Base-by-base conservation (phyloP, 1,140 invertebrate species). In the Drosophila ogumai region DNA sequence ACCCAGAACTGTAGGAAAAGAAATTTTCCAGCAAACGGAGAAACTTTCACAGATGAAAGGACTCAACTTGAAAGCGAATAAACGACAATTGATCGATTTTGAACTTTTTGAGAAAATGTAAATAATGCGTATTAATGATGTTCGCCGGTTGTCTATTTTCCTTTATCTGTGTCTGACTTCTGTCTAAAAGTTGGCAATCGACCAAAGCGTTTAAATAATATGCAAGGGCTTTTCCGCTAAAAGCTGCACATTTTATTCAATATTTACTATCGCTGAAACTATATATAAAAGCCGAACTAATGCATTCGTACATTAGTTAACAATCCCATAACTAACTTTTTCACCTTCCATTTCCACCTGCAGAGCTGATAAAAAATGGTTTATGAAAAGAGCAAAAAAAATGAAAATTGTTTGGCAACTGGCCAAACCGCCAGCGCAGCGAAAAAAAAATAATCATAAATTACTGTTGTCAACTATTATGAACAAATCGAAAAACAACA, bases 41-140 rank as follows among this genome's bases (percentile, higher is more conserved):
- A 77, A 81, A 84, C 66, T 79, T 87, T 88, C 75, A 52, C 31
- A 64, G 50, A 17, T 71, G 40, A 49, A 76, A 46, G 52, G 40
- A 49, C n/a, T 6, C n/a, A 36, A 81, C 47, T 81, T 68, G 57
- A 59, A 66, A 71, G 68, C 65, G 61, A 88, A 75, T 77, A 80
- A 72, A 82, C 69, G 68, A 75, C 71, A 87, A 86, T 87, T 87
- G 82, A 88, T 87, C 76, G 84, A 82, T 82, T 77, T 80, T 28
- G n/a, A 50, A 47, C 55, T 77, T 68, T 59, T 59, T 50, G 36
- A 36, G 22, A 50, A 55, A 72, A 69, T 79, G 58, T 61, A 49
- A 74, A 79, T 79, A 81, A 81, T 76, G 41, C 60, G 67, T 50
- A 82, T 81, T 82, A 82, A 82, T 82, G 64, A 75, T 79, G 68